phyloP scores from a whole-genome alignment of 2,888 invertebrate genomes.

The Tyria jacobaeae region DNA sequence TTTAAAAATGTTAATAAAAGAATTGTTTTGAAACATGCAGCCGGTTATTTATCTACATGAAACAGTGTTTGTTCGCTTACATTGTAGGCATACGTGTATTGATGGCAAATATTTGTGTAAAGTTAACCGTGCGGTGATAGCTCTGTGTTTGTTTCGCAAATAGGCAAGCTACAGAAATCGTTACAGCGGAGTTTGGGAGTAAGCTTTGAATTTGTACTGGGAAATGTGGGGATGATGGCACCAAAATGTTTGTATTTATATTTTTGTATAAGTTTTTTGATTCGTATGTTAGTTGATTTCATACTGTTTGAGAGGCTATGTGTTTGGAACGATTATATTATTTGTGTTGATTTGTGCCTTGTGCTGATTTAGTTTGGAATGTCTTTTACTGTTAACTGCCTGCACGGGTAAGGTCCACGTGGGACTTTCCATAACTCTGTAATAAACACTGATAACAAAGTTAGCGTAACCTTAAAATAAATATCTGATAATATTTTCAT shows the following conservation, averaged over 20 bases:
- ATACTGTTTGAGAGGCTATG: no score
- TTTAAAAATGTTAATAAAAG: neutral
- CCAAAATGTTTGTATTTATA: neutral
- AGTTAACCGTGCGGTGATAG: slow-evolving; percentile 46
- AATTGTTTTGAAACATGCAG: slow-evolving; percentile 20
- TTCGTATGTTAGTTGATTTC: neutral
- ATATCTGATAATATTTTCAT: no score
- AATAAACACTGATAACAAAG: no score
- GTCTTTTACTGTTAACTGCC: no score
- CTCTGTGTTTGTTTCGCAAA: slow-evolving; percentile 47
- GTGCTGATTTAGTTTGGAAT: no score
- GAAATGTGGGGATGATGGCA: neutral
- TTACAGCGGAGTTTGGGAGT: slow-evolving; percentile 5
- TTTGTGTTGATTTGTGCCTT: no score
- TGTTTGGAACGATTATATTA: no score
- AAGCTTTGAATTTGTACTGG: neutral
- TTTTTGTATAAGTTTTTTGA: neutral
- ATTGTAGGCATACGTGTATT: slow-evolving; percentile 42
- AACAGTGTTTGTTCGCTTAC: slow-evolving; percentile 36
- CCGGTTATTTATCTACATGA: slow-evolving; percentile 29
- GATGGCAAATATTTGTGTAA: slow-evolving; percentile 54
- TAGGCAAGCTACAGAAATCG: slow-evolving; percentile 35
- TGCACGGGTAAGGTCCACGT: no score
- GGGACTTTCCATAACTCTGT: no score
- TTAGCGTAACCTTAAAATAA: no score